These are phyloP conservation scores for Gorsachius magnificus DNA, from an alignment of 2,797 vertebrate genomes.

Conservation along the genomic window DNA sequence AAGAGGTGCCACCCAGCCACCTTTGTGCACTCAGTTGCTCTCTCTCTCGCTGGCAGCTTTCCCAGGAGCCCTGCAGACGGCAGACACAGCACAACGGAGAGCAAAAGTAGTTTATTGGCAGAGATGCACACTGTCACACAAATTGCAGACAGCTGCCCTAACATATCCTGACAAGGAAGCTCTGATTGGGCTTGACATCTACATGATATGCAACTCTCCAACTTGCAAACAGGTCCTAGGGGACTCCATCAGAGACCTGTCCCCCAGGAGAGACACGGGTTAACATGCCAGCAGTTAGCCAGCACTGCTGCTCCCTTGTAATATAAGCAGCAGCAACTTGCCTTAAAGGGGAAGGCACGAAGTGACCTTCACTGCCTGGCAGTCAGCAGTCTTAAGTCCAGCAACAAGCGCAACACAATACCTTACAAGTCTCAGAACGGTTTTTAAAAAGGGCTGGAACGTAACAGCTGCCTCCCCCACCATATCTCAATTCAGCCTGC, in stretches of 20 bases:
- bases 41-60: slow-evolving; percentile 60
- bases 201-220: neutral
- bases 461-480: neutral
- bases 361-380: neutral
- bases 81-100: neutral
- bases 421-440: neutral
- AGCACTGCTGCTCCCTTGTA: neutral
- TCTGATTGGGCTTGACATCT: neutral
- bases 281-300: neutral
- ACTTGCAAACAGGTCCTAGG: neutral
- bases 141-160: slow-evolving; percentile 54
- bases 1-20: slow-evolving; percentile 55
- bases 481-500: neutral
- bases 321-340: neutral
- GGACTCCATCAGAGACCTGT: neutral
- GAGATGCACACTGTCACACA: slow-evolving; percentile 14
- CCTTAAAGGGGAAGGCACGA: neutral
- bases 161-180: slow-evolving; percentile 14
- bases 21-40: slow-evolving; percentile 22
- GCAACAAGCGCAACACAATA: neutral
- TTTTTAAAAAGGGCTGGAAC: neutral
- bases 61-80: slow-evolving; percentile 43
- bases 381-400: neutral
- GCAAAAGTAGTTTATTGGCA: slow-evolving; percentile 32
- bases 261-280: neutral